These are phyloP conservation scores for Sycophila sp. DNA, from an alignment of 1,140 invertebrate genomes.

Conservation along the genomic window DNA sequence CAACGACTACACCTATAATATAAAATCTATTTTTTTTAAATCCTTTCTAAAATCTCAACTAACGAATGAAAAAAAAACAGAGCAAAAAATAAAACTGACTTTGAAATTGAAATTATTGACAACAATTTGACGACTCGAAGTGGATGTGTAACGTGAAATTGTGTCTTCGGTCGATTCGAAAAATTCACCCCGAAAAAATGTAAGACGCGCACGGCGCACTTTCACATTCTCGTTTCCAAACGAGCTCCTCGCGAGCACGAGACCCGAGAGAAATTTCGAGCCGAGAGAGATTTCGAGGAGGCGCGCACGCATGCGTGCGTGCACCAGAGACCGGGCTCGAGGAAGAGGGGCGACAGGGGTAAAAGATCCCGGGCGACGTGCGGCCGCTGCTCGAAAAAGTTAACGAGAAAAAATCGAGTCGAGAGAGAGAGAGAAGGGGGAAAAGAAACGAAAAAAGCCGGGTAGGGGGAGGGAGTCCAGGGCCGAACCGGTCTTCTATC, in stretches of 20 bases:
- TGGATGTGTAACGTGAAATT: no score
- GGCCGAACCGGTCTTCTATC: constrained; percentile 36
- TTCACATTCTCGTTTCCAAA: constrained; percentile 8
- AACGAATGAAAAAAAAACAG: no score
- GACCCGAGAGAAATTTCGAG: constrained; percentile 10
- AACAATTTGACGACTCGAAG: no score
- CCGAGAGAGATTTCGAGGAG: not conserved
- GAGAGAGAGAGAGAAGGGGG: not conserved
- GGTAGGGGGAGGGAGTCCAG: not conserved
- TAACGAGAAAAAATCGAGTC: not conserved
- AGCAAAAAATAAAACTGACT: no score
- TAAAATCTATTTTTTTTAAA: no score
- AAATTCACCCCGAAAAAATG: constrained; percentile 3
- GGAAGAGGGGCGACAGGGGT: not conserved
- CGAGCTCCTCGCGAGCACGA: not conserved
- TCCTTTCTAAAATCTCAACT: no score
- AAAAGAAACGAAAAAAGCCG: not conserved
- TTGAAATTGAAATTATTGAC: no score
- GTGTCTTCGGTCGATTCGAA: no score
- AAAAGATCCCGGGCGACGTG: not conserved
- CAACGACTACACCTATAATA: no score
- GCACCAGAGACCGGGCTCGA: not conserved
- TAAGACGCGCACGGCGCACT: not conserved
- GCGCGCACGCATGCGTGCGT: not conserved
- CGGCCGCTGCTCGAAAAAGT: not conserved